Evolutionary conservation across 2,888 invertebrate species (phyloP).

Genomic region (Cyclophora albipunctata): DNA sequence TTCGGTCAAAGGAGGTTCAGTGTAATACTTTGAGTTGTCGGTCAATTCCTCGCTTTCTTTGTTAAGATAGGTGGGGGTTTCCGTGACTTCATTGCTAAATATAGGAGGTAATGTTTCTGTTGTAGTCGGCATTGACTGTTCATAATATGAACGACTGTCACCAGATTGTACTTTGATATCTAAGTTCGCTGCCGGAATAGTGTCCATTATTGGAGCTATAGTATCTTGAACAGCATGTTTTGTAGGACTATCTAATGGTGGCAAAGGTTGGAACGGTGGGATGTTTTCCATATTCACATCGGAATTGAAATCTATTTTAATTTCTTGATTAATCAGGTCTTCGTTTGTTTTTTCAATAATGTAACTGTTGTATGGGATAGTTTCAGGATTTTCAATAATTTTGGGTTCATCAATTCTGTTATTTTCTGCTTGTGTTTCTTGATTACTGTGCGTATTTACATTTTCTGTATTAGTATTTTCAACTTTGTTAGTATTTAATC

Average conservation of each 20-base stretch:
- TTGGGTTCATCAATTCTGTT: background rate
- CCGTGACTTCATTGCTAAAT: conserved; percentile 12
- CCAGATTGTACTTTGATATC: conserved; percentile 3
- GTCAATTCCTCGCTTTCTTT: too few species aligned
- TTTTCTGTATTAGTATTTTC: background rate
- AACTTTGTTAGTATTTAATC: background rate
- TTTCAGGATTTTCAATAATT: too few species aligned
- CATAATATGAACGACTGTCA: conserved; percentile 10
- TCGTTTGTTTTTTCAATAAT: too few species aligned
- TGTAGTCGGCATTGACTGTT: conserved; percentile 12
- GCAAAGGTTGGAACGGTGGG: conserved; percentile 12
- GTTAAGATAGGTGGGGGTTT: background rate
- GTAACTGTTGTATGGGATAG: too few species aligned
- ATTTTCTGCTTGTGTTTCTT: background rate
- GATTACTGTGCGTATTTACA: background rate
- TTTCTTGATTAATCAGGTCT: too few species aligned
- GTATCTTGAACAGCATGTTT: background rate
- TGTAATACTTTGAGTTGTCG: conserved; percentile 12
- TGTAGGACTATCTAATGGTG: conserved; percentile 2
- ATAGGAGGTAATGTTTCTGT: conserved; percentile 22
- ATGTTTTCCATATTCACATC: too few species aligned
- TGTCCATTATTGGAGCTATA: background rate
- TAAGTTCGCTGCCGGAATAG: background rate
- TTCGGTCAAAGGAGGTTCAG: conserved; percentile 16
- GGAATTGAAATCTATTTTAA: too few species aligned